Conservation (phyloP, 1,140 invertebrate species). For the Drosophila truncata region DNA sequence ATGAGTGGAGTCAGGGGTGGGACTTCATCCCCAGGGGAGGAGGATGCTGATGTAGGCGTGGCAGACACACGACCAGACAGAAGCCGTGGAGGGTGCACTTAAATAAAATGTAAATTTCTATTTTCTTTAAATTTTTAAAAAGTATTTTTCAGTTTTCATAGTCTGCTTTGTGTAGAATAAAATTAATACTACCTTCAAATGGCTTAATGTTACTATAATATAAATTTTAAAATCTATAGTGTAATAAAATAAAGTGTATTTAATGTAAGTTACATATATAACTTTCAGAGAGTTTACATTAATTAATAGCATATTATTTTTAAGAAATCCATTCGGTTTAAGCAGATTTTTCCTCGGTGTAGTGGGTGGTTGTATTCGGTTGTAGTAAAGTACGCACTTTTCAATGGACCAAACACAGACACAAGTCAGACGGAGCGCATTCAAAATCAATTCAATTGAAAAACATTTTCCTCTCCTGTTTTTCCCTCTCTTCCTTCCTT, state of each 20-base stretch:
- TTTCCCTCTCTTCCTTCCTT: constrained; percentile 5
- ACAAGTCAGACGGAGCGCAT: constrained; percentile 66
- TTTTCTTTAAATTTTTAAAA: neutral
- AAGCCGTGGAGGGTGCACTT: constrained; percentile 39
- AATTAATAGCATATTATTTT: neutral
- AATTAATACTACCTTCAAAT: neutral
- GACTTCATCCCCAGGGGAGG: constrained; percentile 13
- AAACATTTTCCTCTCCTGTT: constrained; percentile 59
- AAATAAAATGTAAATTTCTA: neutral
- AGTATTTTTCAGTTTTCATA: neutral
- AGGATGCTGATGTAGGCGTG: constrained; percentile 31
- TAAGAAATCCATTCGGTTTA: neutral
- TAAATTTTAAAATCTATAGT: neutral
- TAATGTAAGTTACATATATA: neutral
- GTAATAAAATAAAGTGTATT: neutral
- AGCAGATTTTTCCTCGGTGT: neutral
- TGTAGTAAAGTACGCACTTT: constrained; percentile 64
- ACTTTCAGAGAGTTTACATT: neutral
- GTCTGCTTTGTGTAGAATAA: too few species aligned
- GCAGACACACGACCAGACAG: constrained; percentile 39
- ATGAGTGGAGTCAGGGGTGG: constrained; percentile 6
- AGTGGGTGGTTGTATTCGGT: constrained; percentile 9
- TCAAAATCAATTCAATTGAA: constrained; percentile 83
- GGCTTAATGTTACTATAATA: neutral
- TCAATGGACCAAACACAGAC: constrained; percentile 69